Base-by-base conservation (phyloP, 2,888 invertebrate genomes). In the Drosophila monieri region DNA sequence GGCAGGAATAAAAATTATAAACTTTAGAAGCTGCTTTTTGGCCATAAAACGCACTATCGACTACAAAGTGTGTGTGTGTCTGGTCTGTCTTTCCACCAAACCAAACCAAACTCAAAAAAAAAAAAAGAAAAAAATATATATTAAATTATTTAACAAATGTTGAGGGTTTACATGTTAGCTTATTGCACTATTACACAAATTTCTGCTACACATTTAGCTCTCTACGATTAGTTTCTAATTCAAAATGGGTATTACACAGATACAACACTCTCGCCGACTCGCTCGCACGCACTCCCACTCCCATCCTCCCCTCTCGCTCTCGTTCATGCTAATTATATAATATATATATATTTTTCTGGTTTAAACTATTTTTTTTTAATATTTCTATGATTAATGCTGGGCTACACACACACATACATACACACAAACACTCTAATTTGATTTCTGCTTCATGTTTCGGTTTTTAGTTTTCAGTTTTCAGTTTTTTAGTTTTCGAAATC, bases 111-210 rank as follows among this genome's bases (percentile, higher is more conserved):
- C 9, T 14, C n/a, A n/a, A n/a, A 39, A 15, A 39, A 39, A 9
- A 3, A 39, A 3, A 15, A 18, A 2, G 18, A 18, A 8, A 18
- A 41, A 3, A 18, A 8, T 55, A 53, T 64, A 27, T 3, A 14
- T 39, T 39, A 14, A 39, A 39, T 39, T 41, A 6, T 41, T 15
- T 10, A 41, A 41, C 15, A 41, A 41, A 41, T n/a, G 21, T 27
- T 27, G 27, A 27, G 35, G 35, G n/a, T 18, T 41, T 9, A 18
- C 15, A 18, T 43, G 53, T 65, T 48, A 65, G 58, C 58, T 69
- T 67, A 58, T 69, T 68, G 58, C 64, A 65, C 67, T 68, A 49
- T 68, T 68, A 48, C 43, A 65, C 55, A 65, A 27, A 27, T 65
- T 56, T 58, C 44, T 35, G 18, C 65, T 62, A 62, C 54, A 49